These are phyloP conservation scores for Podabrus alpinus DNA, from an alignment of 2,888 invertebrate genomes.

Conservation along the genomic window DNA sequence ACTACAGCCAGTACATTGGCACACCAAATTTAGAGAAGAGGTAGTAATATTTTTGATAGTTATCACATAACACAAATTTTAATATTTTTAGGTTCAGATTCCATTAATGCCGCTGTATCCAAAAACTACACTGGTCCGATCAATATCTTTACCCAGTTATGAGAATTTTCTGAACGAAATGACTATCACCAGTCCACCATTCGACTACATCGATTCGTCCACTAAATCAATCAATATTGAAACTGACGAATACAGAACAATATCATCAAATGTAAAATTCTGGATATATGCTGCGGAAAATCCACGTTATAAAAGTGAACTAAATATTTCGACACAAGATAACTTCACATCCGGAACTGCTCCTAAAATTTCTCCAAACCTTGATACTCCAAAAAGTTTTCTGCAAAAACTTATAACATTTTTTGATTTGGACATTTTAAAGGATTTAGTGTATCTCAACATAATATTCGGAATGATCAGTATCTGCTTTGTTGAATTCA, in stretches of 20 bases:
- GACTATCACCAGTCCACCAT: background rate
- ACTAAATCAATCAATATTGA: background rate
- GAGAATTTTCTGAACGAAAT: background rate
- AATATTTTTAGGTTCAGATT: background rate
- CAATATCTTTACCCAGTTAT: background rate
- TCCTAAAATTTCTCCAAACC: no score
- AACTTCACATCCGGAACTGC: background rate
- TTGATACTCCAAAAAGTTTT: background rate
- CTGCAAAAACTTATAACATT: slow-evolving; percentile 64
- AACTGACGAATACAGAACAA: background rate
- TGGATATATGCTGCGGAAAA: background rate
- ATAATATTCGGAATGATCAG: slow-evolving; percentile 72
- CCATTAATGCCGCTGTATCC: background rate
- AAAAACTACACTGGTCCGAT: background rate
- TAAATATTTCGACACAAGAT: background rate
- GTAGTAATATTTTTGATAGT: background rate
- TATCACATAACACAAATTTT: background rate
- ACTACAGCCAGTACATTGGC: slow-evolving; percentile 77
- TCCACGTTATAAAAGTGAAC: background rate
- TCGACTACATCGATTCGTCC: background rate
- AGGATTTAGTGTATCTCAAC: slow-evolving; percentile 72
- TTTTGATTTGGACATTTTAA: slow-evolving; percentile 72
- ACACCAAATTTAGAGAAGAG: slow-evolving; percentile 58
- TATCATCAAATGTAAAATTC: background rate
- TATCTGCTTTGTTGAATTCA: slow-evolving; percentile 72